These are phyloP conservation scores for Drosophila truncata DNA, from an alignment of 1,140 invertebrate genomes.

Conservation along the genomic window DNA sequence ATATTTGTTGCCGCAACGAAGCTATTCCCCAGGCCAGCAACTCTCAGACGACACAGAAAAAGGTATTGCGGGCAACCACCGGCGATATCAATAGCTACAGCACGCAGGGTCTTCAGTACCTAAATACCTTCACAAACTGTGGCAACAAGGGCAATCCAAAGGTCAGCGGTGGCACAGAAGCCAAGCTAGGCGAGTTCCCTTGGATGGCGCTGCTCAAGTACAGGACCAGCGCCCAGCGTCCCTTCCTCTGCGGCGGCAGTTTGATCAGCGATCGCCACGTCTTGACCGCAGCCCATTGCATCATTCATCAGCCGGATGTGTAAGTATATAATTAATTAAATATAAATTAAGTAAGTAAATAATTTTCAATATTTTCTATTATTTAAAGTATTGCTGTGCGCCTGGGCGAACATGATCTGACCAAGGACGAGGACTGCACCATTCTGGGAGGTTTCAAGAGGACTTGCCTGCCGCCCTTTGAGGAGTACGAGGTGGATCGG, in stretches of 20 bases:
- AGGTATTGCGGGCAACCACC: background rate
- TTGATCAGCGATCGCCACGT: conserved; percentile 86
- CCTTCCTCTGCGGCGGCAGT: conserved; percentile 85
- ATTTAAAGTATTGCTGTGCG: conserved; percentile 85
- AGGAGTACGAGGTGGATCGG: conserved; percentile 87
- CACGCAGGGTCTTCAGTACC: conserved; percentile 36
- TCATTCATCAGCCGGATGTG: conserved; percentile 36
- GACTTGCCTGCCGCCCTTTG: conserved; percentile 85
- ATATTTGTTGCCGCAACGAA: conserved; percentile 52
- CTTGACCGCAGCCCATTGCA: conserved; percentile 89
- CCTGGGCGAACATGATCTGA: conserved; percentile 88
- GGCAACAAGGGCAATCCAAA: conserved; percentile 76
- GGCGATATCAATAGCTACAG: conserved; percentile 27
- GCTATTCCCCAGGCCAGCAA: background rate
- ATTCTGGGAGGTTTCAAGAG: conserved; percentile 23
- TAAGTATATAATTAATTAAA: too few species aligned
- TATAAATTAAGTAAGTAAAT: too few species aligned
- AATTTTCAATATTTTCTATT: background rate
- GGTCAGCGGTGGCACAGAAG: conserved; percentile 77
- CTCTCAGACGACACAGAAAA: background rate
- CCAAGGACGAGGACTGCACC: conserved; percentile 87
- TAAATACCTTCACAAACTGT: conserved; percentile 46
- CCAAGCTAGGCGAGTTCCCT: conserved; percentile 86
- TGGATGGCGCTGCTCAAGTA: conserved; percentile 87
- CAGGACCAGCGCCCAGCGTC: conserved; percentile 22